Evolutionary conservation across 2,797 vertebrate species (phyloP), one percentile per base, ranked within the genome.

Genomic region (Vireo griseus): DNA sequence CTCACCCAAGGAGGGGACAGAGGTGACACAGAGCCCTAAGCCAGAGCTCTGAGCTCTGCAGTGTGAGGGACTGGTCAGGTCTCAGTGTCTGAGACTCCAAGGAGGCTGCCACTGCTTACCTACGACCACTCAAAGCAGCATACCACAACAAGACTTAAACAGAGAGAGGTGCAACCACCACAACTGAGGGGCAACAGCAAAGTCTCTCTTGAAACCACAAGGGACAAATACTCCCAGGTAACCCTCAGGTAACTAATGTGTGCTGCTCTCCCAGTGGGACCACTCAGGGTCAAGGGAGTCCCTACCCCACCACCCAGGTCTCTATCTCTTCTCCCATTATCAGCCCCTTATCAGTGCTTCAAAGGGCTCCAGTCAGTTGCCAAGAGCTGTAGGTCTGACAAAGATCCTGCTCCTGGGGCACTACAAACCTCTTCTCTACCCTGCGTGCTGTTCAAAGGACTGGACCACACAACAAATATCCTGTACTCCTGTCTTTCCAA

Each of bases 391-490:
- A 45, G 44, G 51, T 57, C 33, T 77, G n/a, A 35, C 24, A 26
- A 58, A 39, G 13, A 16, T 31, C 25, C 31, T 66, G 45, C 42
- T 63, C 4, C 40, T 45, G 33, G 28, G 20, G 17, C 61, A 28
- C 35, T 47, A 63, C 39, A 67, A 58, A 50, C 8, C 11, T 52
- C 37, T 40, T 9, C 33, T 47, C 26, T 2, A 0, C 28, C 17
- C 42, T 22, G 5, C 15, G 21, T 1, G 2, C 62, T 8, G 0
- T 26, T 48, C 50, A 39, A 37, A 75, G 59, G 37, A 31, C 40
- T 33, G 44, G 33, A 39, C 26, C 3, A 3, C 55, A 33, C 0
- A 6, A 44, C 0, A 2, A 45, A 47, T 25, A 66, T 3, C n/a
- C n/a, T 40, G 51, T 40, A 31, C 26, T 55, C 35, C 39, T 69